Conservation (phyloP, 2,797 vertebrate species). For the Natrix natrix region DNA sequence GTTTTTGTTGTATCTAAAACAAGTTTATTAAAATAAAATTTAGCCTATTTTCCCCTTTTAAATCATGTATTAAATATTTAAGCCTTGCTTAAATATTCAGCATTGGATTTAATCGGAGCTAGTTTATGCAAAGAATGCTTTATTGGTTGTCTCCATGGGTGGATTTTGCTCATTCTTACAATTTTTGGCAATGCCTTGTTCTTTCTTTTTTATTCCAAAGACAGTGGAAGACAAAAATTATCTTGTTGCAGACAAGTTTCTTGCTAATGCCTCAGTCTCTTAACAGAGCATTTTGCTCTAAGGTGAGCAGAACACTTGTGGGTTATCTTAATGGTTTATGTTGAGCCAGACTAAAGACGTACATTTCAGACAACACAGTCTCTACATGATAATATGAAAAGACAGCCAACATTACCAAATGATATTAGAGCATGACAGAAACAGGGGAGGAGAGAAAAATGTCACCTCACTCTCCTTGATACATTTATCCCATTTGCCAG, state of each 20-base stretch:
- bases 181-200: not conserved
- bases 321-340: not conserved
- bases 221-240: not conserved
- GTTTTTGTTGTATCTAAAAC: not conserved
- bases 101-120: not conserved
- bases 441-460: constrained; percentile 9
- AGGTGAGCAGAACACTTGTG: constrained; percentile 4
- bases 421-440: constrained; percentile 35
- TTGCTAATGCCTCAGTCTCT: not conserved
- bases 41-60: not conserved
- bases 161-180: not conserved
- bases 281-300: constrained; percentile 1
- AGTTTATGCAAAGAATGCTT: not conserved
- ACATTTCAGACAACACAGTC: not conserved
- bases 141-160: not conserved
- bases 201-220: not conserved
- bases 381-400: constrained; percentile 24
- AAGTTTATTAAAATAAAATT: not conserved
- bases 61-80: not conserved
- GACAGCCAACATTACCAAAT: constrained; percentile 39
- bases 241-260: not conserved
- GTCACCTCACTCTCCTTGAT: constrained; percentile 31
- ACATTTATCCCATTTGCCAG: constrained; percentile 35
- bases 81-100: not conserved
- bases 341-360: constrained; percentile 15